phyloP scores from a whole-genome alignment of 2,888 invertebrate species.

The Thymelicus acteon region DNA sequence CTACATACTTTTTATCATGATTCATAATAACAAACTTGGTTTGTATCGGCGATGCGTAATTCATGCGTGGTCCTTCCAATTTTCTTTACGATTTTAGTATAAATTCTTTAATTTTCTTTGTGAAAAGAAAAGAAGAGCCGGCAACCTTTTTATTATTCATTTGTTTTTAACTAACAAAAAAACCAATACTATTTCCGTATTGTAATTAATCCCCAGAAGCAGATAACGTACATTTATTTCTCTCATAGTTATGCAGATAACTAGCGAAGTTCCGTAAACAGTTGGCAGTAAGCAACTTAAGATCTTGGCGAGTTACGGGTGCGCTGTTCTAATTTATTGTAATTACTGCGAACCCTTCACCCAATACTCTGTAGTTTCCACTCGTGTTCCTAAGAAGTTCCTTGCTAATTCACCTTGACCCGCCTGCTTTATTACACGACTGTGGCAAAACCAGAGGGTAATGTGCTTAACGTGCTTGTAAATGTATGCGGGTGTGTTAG shows the following conservation, averaged over 20 bases:
- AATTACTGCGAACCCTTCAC: constrained; percentile 33
- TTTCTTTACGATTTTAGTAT: too few relatives aligned
- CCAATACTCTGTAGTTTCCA: constrained; percentile 27
- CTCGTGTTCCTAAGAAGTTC: constrained; percentile 17
- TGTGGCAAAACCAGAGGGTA: constrained; percentile 1
- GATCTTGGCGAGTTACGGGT: constrained; percentile 24
- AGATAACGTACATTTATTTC: constrained; percentile 1
- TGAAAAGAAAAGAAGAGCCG: too few relatives aligned
- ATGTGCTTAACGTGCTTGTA: constrained; percentile 5
- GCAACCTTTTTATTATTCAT: too few relatives aligned
- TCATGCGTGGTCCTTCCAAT: too few relatives aligned
- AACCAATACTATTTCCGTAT: too few relatives aligned
- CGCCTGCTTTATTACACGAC: constrained; percentile 16
- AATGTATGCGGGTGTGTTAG: neutral
- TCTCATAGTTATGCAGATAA: constrained; percentile 17
- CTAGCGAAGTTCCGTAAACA: constrained; percentile 18
- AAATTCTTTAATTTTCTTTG: too few relatives aligned
- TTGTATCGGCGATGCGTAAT: too few relatives aligned
- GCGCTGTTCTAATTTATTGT: constrained; percentile 32
- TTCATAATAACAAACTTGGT: too few relatives aligned
- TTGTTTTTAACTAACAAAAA: too few relatives aligned
- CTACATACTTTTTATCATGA: too few relatives aligned
- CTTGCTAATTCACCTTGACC: constrained; percentile 31
- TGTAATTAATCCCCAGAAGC: too few relatives aligned
- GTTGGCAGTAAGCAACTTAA: constrained; percentile 18